Evolutionary conservation across 2,797 vertebrate genomes (phyloP).

Genomic region (Sarcoramphus papa): DNA sequence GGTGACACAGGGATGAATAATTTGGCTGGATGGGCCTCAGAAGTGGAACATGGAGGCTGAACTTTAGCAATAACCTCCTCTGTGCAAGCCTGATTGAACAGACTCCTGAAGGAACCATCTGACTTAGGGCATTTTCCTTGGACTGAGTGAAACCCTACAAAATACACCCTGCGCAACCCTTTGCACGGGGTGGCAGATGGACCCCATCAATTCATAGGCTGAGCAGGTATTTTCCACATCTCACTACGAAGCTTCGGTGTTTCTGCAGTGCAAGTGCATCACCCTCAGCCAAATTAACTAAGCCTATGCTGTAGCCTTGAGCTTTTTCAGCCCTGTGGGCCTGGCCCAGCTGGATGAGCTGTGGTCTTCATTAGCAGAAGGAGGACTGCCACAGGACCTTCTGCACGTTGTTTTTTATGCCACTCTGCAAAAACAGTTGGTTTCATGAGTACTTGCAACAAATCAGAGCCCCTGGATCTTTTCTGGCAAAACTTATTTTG

Average conservation of each 20-base stretch:
- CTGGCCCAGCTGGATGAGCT: not conserved
- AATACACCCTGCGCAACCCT: not conserved
- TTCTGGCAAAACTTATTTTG: not conserved
- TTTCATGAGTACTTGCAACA: not conserved
- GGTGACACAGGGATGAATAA: not conserved
- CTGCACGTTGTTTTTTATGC: not conserved
- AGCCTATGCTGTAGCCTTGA: not conserved
- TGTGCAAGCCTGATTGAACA: not conserved
- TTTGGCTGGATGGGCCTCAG: not conserved
- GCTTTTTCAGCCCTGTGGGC: not conserved
- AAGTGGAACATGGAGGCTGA: not conserved
- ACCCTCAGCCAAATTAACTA: not conserved
- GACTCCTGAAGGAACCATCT: not conserved
- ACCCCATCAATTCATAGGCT: not conserved
- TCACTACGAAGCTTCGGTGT: not conserved
- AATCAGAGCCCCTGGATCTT: not conserved
- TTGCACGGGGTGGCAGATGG: not conserved
- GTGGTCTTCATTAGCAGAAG: not conserved
- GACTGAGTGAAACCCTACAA: not conserved
- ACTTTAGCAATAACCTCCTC: not conserved
- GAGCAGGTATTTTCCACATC: not conserved
- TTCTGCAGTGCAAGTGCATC: not conserved
- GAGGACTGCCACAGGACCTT: not conserved
- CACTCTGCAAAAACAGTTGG: not conserved
- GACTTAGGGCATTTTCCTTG: not conserved